Evolutionary conservation across 35 echinoderm and acorn worm genomes (phyloP).

Genomic region (Patiria miniata): DNA sequence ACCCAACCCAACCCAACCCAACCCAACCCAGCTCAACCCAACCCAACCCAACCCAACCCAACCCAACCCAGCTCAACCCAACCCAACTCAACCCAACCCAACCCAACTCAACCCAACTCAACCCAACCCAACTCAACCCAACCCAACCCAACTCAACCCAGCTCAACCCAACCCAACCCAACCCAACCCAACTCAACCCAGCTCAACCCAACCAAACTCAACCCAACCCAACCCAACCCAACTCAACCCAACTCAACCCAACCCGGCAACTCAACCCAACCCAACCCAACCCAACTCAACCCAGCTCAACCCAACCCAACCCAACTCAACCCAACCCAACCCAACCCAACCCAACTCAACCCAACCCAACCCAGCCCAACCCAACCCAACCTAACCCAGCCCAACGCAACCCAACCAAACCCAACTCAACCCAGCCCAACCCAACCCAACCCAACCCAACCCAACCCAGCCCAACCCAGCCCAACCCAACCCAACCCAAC

Average conservation of each 20-base stretch:
- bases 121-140: slow-evolving; percentile 2
- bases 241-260: slow-evolving; percentile 16
- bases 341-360: slow-evolving; percentile 45
- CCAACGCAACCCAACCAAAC: slow-evolving; percentile 19
- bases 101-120: not conserved
- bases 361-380: slow-evolving; percentile 34
- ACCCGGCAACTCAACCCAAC: not conserved
- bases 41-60: slow-evolving; percentile 33
- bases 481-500: slow-evolving; percentile 46
- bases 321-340: slow-evolving; percentile 35
- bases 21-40: slow-evolving; percentile 38
- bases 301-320: not conserved
- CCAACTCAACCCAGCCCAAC: slow-evolving; percentile 39
- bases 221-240: slow-evolving; percentile 22
- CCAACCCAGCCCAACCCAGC: slow-evolving; percentile 21
- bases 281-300: not conserved
- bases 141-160: not conserved
- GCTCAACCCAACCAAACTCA: too few relatives aligned
- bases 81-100: not conserved
- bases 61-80: slow-evolving; percentile 14
- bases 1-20: slow-evolving; percentile 37
- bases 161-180: slow-evolving; percentile 2
- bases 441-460: slow-evolving; percentile 43
- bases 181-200: slow-evolving; percentile 15
- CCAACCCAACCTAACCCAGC: slow-evolving; percentile 33